phyloP scores from a whole-genome alignment of 2,113 vertebrate genomes.

The Paracanthobrama guichenoti region DNA sequence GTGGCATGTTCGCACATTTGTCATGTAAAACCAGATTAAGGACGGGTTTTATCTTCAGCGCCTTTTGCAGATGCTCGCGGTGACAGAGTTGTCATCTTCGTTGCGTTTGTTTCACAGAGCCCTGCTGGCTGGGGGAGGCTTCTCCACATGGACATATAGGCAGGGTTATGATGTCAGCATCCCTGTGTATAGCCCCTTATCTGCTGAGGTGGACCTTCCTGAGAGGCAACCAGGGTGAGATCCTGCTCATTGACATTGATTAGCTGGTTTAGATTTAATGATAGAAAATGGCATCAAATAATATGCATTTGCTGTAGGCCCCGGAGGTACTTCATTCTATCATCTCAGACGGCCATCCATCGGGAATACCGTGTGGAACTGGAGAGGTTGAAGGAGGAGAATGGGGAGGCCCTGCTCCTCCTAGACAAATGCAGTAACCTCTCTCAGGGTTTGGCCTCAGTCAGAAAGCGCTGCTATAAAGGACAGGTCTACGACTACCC shows the following conservation, averaged over 20 bases:
- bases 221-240: slow-evolving; percentile 89
- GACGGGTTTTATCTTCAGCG: background rate
- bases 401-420: slow-evolving; percentile 85
- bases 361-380: slow-evolving; percentile 88
- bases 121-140: slow-evolving; percentile 92
- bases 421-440: slow-evolving; percentile 93
- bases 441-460: slow-evolving; percentile 79
- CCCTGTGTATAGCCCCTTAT: slow-evolving; percentile 93
- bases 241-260: background rate
- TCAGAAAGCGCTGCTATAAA: slow-evolving; percentile 87
- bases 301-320: slow-evolving; percentile 70
- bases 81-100: background rate
- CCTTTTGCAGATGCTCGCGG: background rate
- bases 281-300: background rate
- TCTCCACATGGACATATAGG: slow-evolving; percentile 97
- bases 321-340: slow-evolving; percentile 88
- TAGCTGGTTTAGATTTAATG: background rate
- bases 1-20: slow-evolving; percentile 27
- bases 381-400: slow-evolving; percentile 87
- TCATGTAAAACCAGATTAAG: slow-evolving; percentile 9
- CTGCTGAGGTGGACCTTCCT: slow-evolving; percentile 85
- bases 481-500: slow-evolving; percentile 92
- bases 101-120: slow-evolving; percentile 78
- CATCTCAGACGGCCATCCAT: slow-evolving; percentile 88
- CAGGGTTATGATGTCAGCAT: slow-evolving; percentile 98